A percentile compares a stretch with the other conserved stretches of the same genome.
Conservation (phyloP, 2,888 invertebrate species). For the Platycheirus rosarum region DNA sequence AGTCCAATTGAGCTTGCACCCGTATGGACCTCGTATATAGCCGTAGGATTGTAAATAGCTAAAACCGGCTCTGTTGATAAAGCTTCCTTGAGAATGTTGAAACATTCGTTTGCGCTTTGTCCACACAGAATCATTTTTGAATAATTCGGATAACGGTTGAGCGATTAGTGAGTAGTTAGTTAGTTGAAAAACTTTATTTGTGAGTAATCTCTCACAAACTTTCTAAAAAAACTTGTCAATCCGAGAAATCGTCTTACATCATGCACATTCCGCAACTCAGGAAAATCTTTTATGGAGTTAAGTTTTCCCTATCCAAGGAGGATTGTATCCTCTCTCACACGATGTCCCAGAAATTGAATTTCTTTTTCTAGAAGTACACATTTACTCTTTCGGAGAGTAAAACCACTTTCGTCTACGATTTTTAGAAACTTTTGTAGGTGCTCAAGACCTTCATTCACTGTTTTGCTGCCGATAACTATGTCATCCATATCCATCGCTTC, state of each 20-base stretch:
- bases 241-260: constrained; percentile 64
- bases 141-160: constrained; percentile 28
- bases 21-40: constrained; percentile 69
- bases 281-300: not conserved
- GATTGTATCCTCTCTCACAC: not conserved
- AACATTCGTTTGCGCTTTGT: constrained; percentile 30
- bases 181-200: too few species aligned
- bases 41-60: constrained; percentile 37
- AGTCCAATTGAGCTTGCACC: constrained; percentile 70
- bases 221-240: constrained; percentile 68
- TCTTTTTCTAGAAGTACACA: not conserved
- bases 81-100: constrained; percentile 27
- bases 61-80: constrained; percentile 50
- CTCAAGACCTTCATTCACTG: not conserved
- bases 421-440: not conserved
- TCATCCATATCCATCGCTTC: not conserved
- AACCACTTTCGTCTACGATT: not conserved
- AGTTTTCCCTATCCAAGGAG: not conserved
- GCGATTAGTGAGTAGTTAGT: too few species aligned
- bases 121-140: constrained; percentile 47
- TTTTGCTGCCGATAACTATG: not conserved
- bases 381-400: not conserved
- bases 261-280: constrained; percentile 1
- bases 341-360: constrained; percentile 3
- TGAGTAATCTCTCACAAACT: constrained; percentile 60